phyloP scores from a whole-genome alignment of 2,888 invertebrate genomes.

The Esperia sulphurella region DNA sequence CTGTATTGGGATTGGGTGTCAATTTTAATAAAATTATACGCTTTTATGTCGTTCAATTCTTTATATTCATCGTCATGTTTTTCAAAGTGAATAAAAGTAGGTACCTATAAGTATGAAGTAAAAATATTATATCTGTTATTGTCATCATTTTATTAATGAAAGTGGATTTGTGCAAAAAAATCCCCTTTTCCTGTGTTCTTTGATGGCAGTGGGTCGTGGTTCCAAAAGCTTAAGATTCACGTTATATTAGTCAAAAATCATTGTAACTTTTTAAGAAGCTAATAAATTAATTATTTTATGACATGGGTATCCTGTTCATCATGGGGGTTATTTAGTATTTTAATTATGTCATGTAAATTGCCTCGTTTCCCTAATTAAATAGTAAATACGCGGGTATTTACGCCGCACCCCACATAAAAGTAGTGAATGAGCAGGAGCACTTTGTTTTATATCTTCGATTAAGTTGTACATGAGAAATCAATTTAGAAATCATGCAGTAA shows the following conservation, averaged over 20 bases:
- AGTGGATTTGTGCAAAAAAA: too few relatives aligned
- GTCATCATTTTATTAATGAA: too few relatives aligned
- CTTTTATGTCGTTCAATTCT: too few relatives aligned
- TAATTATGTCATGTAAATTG: background rate
- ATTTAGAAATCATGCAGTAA: background rate
- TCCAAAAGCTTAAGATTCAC: too few relatives aligned
- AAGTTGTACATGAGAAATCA: background rate
- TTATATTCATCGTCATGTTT: background rate
- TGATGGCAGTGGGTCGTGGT: too few relatives aligned
- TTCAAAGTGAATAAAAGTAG: background rate
- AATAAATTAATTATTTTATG: background rate
- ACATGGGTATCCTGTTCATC: background rate
- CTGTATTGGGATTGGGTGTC: background rate
- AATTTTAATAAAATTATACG: background rate
- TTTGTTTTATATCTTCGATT: slow-evolving; percentile 1
- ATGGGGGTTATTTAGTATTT: background rate
- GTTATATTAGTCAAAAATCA: background rate
- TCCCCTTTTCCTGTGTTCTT: too few relatives aligned
- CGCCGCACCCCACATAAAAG: background rate
- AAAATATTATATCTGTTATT: too few relatives aligned
- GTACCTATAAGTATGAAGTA: too few relatives aligned
- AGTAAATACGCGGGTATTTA: background rate
- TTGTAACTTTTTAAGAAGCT: background rate
- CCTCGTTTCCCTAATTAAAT: background rate
- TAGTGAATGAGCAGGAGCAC: background rate